Evolutionary conservation across 2,113 vertebrate species (phyloP).

Genomic region (Carassius gibelio): DNA sequence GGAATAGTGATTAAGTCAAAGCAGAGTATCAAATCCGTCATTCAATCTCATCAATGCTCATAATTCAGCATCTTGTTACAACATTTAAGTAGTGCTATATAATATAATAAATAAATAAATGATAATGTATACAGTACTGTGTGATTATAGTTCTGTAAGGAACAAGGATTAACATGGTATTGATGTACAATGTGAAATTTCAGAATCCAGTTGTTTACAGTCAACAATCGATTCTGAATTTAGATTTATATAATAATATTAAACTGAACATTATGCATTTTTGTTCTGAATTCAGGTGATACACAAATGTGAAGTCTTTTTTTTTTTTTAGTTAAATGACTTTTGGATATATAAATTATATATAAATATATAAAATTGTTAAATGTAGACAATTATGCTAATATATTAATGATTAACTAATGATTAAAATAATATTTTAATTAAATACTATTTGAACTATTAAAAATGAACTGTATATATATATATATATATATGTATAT

Average conservation of each 20-base stretch:
- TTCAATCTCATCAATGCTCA: background rate
- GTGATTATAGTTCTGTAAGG: background rate
- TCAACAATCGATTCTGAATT: background rate
- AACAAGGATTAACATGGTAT: background rate
- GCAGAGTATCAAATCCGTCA: background rate
- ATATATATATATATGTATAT: no score
- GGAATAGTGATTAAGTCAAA: conserved; percentile 19
- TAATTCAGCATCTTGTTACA: conserved; percentile 1
- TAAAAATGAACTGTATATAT: no score
- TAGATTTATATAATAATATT: background rate
- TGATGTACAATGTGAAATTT: background rate
- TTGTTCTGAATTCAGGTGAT: background rate
- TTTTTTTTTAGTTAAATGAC: background rate
- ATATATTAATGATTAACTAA: no score
- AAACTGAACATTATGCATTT: background rate
- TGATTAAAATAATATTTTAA: no score
- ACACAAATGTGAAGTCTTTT: background rate
- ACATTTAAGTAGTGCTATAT: background rate
- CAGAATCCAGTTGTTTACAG: background rate
- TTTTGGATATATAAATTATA: background rate
- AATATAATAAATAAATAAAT: background rate
- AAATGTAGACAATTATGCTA: no score
- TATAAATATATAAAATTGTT: no score
- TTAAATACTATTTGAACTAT: background rate
- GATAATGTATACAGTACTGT: background rate